Evolutionary conservation across 2,113 vertebrate genomes (phyloP).

Genomic region (Anhinga rufa): DNA sequence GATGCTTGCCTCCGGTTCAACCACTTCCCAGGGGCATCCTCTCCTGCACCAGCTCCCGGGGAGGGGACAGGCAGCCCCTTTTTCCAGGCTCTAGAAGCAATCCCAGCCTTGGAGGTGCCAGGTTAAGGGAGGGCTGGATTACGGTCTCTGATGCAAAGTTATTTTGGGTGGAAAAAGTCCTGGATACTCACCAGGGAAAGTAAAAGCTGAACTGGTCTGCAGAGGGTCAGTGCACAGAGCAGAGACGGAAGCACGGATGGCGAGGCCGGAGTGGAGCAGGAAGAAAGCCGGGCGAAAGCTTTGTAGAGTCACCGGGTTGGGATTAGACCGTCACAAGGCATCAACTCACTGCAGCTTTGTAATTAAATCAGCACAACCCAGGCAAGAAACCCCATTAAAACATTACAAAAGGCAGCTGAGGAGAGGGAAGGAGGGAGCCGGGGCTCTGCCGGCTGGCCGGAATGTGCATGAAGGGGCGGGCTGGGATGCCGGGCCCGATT

Average conservation of each 20-base stretch:
- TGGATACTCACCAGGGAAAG: constrained; percentile 37
- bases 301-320: constrained; percentile 76
- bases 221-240: neutral
- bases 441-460: neutral
- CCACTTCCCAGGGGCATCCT: neutral
- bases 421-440: constrained; percentile 4
- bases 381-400: constrained; percentile 63
- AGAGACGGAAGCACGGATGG: neutral
- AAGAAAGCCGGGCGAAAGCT: constrained; percentile 27
- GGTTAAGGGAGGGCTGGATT: neutral
- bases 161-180: neutral
- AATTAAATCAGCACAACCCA: constrained; percentile 74
- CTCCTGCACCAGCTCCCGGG: neutral
- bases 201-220: neutral
- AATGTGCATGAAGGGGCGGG: neutral
- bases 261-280: neutral
- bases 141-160: accelerated
- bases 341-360: constrained; percentile 75
- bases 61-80: neutral
- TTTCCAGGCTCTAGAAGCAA: neutral
- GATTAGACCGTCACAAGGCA: constrained; percentile 89
- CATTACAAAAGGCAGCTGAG: constrained; percentile 51
- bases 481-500: constrained; percentile 31
- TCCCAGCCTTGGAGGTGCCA: neutral
- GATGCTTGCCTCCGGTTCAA: neutral